Percentiles rank a stretch among this genome's conserved stretches.
These are phyloP conservation scores for Blera fallax DNA, from an alignment of 2,888 invertebrate species.

Conservation along the genomic window DNA sequence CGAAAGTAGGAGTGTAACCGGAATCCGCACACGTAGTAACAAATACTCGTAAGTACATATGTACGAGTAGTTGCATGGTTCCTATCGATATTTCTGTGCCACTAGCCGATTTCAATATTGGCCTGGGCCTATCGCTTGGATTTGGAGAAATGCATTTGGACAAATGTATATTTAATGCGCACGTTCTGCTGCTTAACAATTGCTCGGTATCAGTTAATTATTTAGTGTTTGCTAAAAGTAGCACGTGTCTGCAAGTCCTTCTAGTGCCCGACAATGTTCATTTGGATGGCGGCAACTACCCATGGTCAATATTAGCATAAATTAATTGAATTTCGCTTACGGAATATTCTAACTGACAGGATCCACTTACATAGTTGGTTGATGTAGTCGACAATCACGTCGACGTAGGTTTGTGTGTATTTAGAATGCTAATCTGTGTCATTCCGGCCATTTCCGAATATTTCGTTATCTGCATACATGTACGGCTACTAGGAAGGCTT, in stretches of 20 bases:
- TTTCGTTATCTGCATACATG: background rate
- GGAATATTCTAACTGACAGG: slow-evolving; percentile 15
- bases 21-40: background rate
- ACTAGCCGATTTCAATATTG: background rate
- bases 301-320: slow-evolving; percentile 64
- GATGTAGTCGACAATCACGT: slow-evolving; percentile 1
- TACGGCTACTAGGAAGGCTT: background rate
- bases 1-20: background rate
- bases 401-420: slow-evolving; percentile 11
- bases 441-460: background rate
- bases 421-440: slow-evolving; percentile 44
- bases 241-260: background rate
- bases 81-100: background rate
- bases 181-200: slow-evolving; percentile 29
- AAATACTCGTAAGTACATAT: too few relatives aligned
- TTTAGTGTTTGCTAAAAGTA: slow-evolving; percentile 52
- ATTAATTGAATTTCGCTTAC: slow-evolving; percentile 59
- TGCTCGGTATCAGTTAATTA: slow-evolving; percentile 52
- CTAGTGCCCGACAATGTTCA: background rate
- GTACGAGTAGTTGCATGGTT: background rate
- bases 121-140: background rate
- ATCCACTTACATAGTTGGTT: background rate
- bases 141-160: slow-evolving; percentile 40
- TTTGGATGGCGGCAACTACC: slow-evolving; percentile 3
- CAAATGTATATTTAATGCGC: slow-evolving; percentile 47